Conservation (phyloP, 2,113 vertebrate genomes). For the Chelonoidis abingdonii region DNA sequence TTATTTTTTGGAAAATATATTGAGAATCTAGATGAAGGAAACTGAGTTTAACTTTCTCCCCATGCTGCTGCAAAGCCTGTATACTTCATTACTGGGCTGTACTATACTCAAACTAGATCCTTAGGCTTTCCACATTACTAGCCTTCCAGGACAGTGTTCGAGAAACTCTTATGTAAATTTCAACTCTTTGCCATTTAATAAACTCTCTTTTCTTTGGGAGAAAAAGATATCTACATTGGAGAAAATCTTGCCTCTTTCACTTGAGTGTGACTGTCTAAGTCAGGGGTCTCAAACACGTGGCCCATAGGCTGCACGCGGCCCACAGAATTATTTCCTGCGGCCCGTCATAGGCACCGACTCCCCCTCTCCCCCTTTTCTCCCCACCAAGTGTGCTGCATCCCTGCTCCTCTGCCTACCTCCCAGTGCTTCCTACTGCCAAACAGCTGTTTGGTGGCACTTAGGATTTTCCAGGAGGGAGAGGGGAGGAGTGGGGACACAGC, state of each 20-base stretch:
- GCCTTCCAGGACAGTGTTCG: neutral
- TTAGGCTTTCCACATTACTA: neutral
- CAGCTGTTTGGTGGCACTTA: no score
- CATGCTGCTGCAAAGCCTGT: neutral
- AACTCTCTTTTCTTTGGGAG: neutral
- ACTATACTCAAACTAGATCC: neutral
- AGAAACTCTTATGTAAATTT: neutral
- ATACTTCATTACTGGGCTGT: neutral
- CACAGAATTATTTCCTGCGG: no score
- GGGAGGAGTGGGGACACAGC: no score
- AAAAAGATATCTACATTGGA: neutral
- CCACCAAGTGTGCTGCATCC: no score
- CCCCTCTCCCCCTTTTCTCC: no score
- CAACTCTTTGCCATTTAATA: neutral
- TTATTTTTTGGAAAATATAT: conserved; percentile 16
- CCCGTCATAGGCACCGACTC: no score
- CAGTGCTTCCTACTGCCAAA: no score
- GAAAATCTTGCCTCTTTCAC: neutral
- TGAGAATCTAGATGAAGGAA: neutral
- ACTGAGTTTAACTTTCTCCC: neutral
- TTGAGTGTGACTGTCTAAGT: neutral
- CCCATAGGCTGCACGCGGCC: no score
- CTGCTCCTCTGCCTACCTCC: no score
- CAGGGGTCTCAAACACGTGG: no score
- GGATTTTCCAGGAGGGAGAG: no score